These are phyloP conservation scores for Acyrthosiphon pisum DNA, from an alignment of 1,140 invertebrate species.

Conservation along the genomic window DNA sequence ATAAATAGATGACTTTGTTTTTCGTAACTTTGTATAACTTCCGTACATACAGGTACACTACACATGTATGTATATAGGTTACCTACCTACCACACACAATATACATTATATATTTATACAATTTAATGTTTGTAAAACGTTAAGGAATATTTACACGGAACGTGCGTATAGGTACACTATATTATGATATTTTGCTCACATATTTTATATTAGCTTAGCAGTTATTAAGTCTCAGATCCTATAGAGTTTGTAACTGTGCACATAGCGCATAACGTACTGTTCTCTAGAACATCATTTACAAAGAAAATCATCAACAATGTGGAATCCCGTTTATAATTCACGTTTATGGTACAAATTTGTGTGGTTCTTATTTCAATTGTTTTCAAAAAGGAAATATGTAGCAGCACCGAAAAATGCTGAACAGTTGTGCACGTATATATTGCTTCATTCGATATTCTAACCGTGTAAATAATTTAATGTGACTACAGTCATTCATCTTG, in stretches of 20 bases:
- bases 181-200: neutral
- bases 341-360: neutral
- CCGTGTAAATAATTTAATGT: slow-evolving; percentile 52
- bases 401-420: neutral
- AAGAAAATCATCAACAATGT: slow-evolving; percentile 16
- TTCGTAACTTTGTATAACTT: neutral
- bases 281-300: neutral
- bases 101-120: neutral
- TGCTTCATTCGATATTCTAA: slow-evolving; percentile 40
- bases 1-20: neutral
- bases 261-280: neutral
- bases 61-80: no score
- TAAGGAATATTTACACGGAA: slow-evolving; percentile 1
- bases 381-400: slow-evolving; percentile 7
- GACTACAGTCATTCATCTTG: slow-evolving; percentile 38
- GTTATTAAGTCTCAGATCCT: neutral
- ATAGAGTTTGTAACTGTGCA: neutral
- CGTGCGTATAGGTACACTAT: no score
- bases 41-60: neutral
- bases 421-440: neutral
- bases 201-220: slow-evolving; percentile 18
- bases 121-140: slow-evolving; percentile 11
- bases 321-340: slow-evolving; percentile 16
- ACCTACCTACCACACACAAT: neutral
- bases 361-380: slow-evolving; percentile 36